Evolutionary conservation across 2,797 vertebrate species (phyloP), one percentile per base, ranked within the genome.

Genomic region (Petrocephalus sullivani): DNA sequence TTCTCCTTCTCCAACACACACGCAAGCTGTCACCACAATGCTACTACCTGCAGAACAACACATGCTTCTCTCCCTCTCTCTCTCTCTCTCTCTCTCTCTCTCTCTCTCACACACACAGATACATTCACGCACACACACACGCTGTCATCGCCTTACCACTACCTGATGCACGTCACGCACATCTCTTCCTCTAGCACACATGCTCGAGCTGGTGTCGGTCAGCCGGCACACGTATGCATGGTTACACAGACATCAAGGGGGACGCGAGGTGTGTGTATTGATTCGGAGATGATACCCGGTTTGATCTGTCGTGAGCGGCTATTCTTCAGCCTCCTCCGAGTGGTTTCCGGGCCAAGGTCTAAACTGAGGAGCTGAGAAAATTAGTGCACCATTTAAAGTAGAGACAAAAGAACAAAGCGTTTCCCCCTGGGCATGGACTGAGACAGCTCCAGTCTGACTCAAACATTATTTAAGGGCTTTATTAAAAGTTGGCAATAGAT

Each of bases 311-410:
- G 19, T 19, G 19, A 64, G 21, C 28, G 49, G 41, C 58, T 67
- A 51, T 64, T 87, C 33, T 19, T 87, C 10, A 51, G 19, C n/a
- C 58, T 87, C n/a, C 57, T 87, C 37, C 4, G 14, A 64, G 46
- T 51, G 85, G 84, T 85, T 56, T 58, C 10, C n/a, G 84, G 84
- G 54, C 28, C 33, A 86, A 64, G 60, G 58, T 87, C 37, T 61
- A 87, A 87, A 87, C 28, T 87, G 85, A 64, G 57, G 58, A 64
- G 46, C 85, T 87, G 33, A 61, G 57, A 87, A 87, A 87, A 61
- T 87, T 64, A 49, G 58, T 51, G 85, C 37, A 23, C 21, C 54
- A 87, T 64, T 87, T 49, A 86, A 85, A 85, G n/a, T 56, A 61
- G 51, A 58, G 33, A 87, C 37, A 67, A 64, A 64, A 64, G 57